Evolutionary conservation across 1,140 invertebrate species (phyloP).

Genomic region (Drosophila ercepeae): DNA sequence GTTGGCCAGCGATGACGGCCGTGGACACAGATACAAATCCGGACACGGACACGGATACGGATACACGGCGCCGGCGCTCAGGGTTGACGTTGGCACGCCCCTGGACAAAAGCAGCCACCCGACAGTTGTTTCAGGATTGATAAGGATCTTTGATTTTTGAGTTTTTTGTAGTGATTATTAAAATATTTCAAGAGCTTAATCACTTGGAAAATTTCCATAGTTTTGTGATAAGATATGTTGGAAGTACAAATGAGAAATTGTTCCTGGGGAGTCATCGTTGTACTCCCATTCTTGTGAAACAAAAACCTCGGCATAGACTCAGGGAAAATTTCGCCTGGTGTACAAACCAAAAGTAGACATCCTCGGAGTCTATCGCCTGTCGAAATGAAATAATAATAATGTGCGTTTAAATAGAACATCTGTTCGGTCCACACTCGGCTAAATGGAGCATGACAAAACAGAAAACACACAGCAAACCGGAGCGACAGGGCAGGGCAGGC

Average conservation of each 20-base stretch:
- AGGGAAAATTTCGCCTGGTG: slow-evolving; percentile 40
- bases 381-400: slow-evolving; percentile 83
- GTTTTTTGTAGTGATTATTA: neutral
- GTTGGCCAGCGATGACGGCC: slow-evolving; percentile 35
- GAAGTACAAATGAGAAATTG: too few species aligned
- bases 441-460: slow-evolving; percentile 84
- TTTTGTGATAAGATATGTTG: neutral
- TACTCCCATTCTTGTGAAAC: neutral
- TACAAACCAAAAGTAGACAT: slow-evolving; percentile 30
- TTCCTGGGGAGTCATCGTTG: too few species aligned
- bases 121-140: slow-evolving; percentile 20
- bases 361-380: slow-evolving; percentile 63
- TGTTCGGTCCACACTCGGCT: slow-evolving; percentile 83
- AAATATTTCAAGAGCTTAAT: neutral
- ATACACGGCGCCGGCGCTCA: slow-evolving; percentile 51
- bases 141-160: neutral
- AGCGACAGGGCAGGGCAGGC: slow-evolving; percentile 1
- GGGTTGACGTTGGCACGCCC: slow-evolving; percentile 53
- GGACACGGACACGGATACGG: slow-evolving; percentile 18
- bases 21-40: slow-evolving; percentile 43
- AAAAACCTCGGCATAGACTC: too few species aligned
- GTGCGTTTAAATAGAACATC: slow-evolving; percentile 84
- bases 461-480: slow-evolving; percentile 69
- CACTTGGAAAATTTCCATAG: too few species aligned
- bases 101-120: slow-evolving; percentile 40